Base-by-base conservation (phyloP, 2,113 vertebrate genomes). In the Madoqua kirkii region DNA sequence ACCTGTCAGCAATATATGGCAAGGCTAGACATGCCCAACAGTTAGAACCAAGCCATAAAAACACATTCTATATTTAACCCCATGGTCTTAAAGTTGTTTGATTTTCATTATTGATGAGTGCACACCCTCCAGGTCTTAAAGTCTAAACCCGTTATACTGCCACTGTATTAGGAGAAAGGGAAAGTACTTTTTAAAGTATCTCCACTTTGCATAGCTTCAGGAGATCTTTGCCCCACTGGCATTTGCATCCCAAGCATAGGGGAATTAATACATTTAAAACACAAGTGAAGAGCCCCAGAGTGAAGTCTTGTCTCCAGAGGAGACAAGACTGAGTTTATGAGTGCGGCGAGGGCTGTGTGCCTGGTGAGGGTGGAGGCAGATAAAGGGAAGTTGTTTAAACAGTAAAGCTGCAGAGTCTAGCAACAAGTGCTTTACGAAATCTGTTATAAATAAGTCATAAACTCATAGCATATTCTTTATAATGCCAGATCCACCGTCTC, bases 21-120 rank as follows among this genome's bases (percentile, higher is more conserved):
- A 96, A 96, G 93, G 67, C 52, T 74, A 54, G 81, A 93, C 84
- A 36, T 43, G 48, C 36, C 36, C 45, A 81, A 45, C 62, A 33
- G n/a, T 71, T 84, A 87, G 7, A 74, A 27, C 62, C 19, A 57
- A 59, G 36, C 74, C 48, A 55, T 79, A 94, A 78, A 71, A 82
- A 88, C 7, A 31, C 13, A 52, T 91, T 88, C 62, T 95, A 29
- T 89, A 81, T 87, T 95, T 93, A 89, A 87, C 67, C 36, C 29
- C 50, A 36, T 15, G 64, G 71, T 94, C 19, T 67, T 74, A 67
- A 92, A 89, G 16, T 60, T 57, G 31, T 85, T 90, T 86, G 25
- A 87, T 97, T 97, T 94, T 87, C 45, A 88, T 92, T 92, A 85
- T 59, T 92, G 79, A 64, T 45, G 14, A 87, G 71, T 74, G 29